phyloP scores from a whole-genome alignment of 2,888 invertebrate genomes.

The Aethes cnicana region DNA sequence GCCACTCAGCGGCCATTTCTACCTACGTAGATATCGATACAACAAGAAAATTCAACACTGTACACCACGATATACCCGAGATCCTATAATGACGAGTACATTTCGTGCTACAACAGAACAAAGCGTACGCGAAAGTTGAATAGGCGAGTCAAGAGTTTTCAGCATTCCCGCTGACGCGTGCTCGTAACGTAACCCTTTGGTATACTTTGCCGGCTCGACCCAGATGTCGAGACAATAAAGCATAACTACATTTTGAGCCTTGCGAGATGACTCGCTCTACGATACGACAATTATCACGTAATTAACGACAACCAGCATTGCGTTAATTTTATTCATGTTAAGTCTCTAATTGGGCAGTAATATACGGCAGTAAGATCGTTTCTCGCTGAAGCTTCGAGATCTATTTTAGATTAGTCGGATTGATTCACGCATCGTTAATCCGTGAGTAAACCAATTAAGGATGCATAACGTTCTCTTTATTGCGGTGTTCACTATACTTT shows the following conservation, averaged over 20 bases:
- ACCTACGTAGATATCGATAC: too few relatives aligned
- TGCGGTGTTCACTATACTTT: background rate
- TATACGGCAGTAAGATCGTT: background rate
- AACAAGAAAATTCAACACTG: too few relatives aligned
- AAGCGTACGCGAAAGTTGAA: constrained; percentile 18
- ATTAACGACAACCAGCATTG: constrained; percentile 17
- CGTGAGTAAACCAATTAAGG: constrained; percentile 20
- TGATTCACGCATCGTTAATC: constrained; percentile 20
- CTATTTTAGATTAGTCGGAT: constrained; percentile 25
- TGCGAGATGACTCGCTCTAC: constrained; percentile 18
- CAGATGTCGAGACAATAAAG: constrained; percentile 55
- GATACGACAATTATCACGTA: constrained; percentile 24
- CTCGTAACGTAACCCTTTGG: constrained; percentile 39
- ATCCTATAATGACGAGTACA: too few relatives aligned
- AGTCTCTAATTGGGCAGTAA: constrained; percentile 18
- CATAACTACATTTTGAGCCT: constrained; percentile 34
- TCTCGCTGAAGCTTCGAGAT: constrained; percentile 3
- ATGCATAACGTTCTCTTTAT: constrained; percentile 4
- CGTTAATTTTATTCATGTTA: constrained; percentile 24
- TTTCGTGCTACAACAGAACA: constrained; percentile 3
- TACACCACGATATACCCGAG: too few relatives aligned
- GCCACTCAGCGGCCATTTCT: too few relatives aligned
- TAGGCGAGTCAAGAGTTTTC: constrained; percentile 26
- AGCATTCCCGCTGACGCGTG: constrained; percentile 26
- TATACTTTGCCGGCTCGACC: constrained; percentile 62